Conservation (phyloP, 2,113 vertebrate species). For the Chiloscyllium plagiosum region DNA sequence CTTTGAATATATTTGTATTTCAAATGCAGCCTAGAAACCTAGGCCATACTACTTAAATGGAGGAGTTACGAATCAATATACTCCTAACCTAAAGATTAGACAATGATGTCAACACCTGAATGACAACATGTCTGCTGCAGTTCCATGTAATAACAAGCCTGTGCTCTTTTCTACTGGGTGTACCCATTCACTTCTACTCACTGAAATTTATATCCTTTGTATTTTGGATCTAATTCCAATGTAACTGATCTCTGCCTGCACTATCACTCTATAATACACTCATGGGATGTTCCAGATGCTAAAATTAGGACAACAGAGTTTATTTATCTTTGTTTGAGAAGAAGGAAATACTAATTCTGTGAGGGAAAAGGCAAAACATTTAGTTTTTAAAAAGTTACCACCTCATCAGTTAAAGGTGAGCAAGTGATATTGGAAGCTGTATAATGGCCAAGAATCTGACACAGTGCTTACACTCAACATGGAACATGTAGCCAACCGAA, state of each 20-base stretch:
- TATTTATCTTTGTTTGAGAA: neutral
- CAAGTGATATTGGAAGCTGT: neutral
- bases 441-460: neutral
- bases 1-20: neutral
- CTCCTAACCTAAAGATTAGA: neutral
- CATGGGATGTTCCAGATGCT: neutral
- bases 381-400: neutral
- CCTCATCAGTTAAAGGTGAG: neutral
- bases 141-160: neutral
- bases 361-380: neutral
- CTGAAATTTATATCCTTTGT: conserved; percentile 5
- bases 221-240: neutral
- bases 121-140: neutral
- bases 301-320: neutral
- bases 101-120: neutral
- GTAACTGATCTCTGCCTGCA: neutral
- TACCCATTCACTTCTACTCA: neutral
- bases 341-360: neutral
- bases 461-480: neutral
- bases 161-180: neutral
- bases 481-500: neutral
- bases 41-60: neutral
- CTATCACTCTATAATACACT: neutral
- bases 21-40: neutral
- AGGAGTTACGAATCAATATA: neutral